phyloP scores from a whole-genome alignment of 2,888 invertebrate genomes.

The Calameuta pallipes region DNA sequence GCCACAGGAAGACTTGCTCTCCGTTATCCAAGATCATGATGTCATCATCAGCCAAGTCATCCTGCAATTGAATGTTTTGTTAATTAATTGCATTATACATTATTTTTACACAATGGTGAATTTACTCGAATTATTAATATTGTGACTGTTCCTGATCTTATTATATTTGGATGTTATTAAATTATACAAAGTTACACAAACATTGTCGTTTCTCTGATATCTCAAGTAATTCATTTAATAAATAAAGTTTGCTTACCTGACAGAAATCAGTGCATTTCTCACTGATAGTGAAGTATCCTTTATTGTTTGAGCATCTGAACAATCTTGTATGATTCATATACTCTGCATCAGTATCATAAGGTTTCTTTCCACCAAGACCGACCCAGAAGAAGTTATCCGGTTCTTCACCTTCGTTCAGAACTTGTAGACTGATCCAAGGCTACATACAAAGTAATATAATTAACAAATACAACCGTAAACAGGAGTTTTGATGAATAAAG shows the following conservation, averaged over 20 bases:
- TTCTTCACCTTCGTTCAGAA: conserved; percentile 93
- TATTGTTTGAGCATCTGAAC: conserved; percentile 99
- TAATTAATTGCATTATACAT: conserved; percentile 14
- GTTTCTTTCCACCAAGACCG: conserved; percentile 90
- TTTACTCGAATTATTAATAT: neutral
- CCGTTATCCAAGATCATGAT: conserved; percentile 99
- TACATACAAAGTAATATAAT: conserved; percentile 31
- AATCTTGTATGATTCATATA: conserved; percentile 94
- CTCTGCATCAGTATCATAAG: conserved; percentile 88
- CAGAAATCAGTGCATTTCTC: conserved; percentile 99
- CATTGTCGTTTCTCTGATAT: neutral
- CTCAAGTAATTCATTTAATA: neutral
- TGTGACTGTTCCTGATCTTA: neutral
- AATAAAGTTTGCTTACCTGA: conserved; percentile 72
- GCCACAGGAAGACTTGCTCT: conserved; percentile 97
- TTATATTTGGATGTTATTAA: neutral
- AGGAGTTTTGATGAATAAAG: conserved; percentile 10
- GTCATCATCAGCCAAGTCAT: conserved; percentile 98
- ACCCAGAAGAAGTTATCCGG: conserved; percentile 99
- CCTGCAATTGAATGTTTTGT: conserved; percentile 72
- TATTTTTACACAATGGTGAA: neutral
- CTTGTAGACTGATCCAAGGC: conserved; percentile 74
- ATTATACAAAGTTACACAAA: neutral
- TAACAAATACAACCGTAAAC: neutral
- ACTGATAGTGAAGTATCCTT: conserved; percentile 98